A percentile compares a stretch with the other conserved stretches of the same genome.
Conservation (phyloP, 2,797 vertebrate species). For the Argyrosomus regius region DNA sequence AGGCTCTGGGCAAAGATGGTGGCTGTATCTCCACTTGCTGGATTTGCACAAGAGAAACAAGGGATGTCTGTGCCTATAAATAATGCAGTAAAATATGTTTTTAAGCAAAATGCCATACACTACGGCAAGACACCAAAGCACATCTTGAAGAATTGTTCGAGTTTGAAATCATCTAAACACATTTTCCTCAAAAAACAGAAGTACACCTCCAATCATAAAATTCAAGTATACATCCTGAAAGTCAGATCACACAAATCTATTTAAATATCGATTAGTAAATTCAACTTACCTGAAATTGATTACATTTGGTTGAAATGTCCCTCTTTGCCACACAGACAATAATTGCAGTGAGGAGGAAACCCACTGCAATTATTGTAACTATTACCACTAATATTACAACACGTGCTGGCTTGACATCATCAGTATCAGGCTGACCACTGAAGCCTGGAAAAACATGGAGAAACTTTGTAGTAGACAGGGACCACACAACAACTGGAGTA, state of each 20-base stretch:
- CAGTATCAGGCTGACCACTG: rapidly evolving
- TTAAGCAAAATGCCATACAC: neutral
- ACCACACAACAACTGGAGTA: neutral
- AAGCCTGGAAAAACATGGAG: constrained; percentile 44
- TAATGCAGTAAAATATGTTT: neutral
- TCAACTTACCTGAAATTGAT: constrained; percentile 35
- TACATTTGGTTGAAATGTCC: rapidly evolving
- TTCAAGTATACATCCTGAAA: neutral
- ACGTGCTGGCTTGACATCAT: rapidly evolving
- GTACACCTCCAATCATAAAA: too few species aligned
- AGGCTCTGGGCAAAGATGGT: constrained; percentile 16
- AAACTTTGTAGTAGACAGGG: neutral
- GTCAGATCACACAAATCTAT: neutral
- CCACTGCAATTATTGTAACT: rapidly evolving
- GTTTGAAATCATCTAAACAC: neutral
- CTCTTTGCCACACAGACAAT: rapidly evolving
- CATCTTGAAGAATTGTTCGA: neutral
- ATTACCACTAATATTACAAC: rapidly evolving
- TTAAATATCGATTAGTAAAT: neutral
- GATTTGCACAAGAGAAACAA: neutral
- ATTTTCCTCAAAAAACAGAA: too few species aligned
- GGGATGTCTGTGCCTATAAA: constrained; percentile 7
- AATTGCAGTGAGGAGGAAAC: rapidly evolving
- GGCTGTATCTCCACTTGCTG: neutral
- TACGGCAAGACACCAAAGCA: neutral